Evolutionary conservation across 53 echinoderm and acorn worm genomes (phyloP), one percentile per base, ranked within the genome.

Genomic region (Echinometra lucunter): DNA sequence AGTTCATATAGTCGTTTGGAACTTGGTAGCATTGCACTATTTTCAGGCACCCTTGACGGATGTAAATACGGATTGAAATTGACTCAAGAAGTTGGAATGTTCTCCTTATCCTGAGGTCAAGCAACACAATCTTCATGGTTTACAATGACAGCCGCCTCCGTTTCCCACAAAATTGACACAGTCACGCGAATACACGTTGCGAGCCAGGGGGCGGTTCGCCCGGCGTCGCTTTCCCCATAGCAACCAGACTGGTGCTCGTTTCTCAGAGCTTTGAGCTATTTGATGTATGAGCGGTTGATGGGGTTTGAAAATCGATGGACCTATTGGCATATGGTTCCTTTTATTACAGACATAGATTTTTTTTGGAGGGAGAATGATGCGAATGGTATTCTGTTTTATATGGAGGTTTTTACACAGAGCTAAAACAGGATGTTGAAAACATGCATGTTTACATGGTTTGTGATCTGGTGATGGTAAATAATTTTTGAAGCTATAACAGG

Each of bases 191-290:
- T 78, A 11, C 78, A 78, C 78, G 78, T 42, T 78, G 78, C 42
- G 78, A 78, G 21, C 78, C 40, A 78, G 78, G 78, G 78, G 78
- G 78, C 78, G 78, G 78, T 40, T 35, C 78, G 78, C 2, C 38
- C 0, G 18, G 78, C 78, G 78, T 78, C 40, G 78, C 78, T 38
- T 6, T 78, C 78, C 42, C 78, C 42, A 40, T 78, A 78, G 78
- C 78, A 78, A 78, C 78, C 42, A 78, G 78, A 78, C 40, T 78
- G 78, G 78, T 78, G 21, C 69, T 78, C 78, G 21, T 78, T 78
- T 78, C 78, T 78, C 38, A 21, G 78, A 40, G 40, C 42, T 19
- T 78, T 78, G 3, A 19, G 6, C 35, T 13, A n/a, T n/a, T n/a
- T n/a, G n/a, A n/a, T n/a, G n/a, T n/a, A n/a, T n/a, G n/a, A n/a